Conservation (phyloP, 2,888 invertebrate genomes). For the Hypsopygia costalis region DNA sequence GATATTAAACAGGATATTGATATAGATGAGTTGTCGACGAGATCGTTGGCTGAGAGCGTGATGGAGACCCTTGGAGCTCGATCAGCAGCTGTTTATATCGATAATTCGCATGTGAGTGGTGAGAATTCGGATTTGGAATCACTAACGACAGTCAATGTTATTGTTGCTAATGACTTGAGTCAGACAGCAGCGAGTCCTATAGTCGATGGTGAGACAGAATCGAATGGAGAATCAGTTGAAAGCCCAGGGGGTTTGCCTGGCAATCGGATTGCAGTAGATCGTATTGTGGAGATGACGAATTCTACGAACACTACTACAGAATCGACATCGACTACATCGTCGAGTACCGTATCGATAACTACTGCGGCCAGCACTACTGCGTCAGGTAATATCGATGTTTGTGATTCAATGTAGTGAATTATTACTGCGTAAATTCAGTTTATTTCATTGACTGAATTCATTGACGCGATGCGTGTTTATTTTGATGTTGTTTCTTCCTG, state of each 20-base stretch:
- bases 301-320: conserved; percentile 30
- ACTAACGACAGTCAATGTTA: conserved; percentile 71
- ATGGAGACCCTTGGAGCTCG: conserved; percentile 74
- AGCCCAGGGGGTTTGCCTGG: conserved; percentile 45
- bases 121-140: conserved; percentile 66
- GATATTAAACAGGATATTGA: conserved; percentile 76
- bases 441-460: too few species aligned
- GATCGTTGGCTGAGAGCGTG: conserved; percentile 72
- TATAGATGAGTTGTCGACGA: conserved; percentile 68
- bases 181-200: conserved; percentile 46
- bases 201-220: conserved; percentile 40
- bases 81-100: conserved; percentile 72
- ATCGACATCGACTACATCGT: conserved; percentile 30
- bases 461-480: too few species aligned
- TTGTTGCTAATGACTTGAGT: conserved; percentile 64
- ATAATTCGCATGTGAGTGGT: conserved; percentile 51
- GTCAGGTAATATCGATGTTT: conserved; percentile 55
- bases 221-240: conserved; percentile 36
- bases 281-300: conserved; percentile 62
- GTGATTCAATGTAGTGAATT: not conserved
- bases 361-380: conserved; percentile 59
- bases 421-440: conserved; percentile 1
- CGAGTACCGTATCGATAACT: conserved; percentile 46
- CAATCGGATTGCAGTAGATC: conserved; percentile 61
- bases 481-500: too few species aligned